Base-by-base conservation (phyloP, 2,113 vertebrate species). In the Cairina moschata region DNA sequence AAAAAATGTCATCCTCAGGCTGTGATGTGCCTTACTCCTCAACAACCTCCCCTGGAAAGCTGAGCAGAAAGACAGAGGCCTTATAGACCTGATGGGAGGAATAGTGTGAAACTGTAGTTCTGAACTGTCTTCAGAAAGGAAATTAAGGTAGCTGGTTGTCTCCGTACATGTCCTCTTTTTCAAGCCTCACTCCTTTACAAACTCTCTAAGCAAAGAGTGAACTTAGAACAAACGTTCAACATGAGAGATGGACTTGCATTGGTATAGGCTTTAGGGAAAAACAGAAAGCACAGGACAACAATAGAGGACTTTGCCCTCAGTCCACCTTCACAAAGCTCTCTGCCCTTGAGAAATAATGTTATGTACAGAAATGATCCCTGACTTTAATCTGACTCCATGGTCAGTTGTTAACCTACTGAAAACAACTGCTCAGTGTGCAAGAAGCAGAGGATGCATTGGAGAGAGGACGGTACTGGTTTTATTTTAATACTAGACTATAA, bases 1-100 rank as follows among this genome's bases (percentile, higher is more conserved):
- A 83, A 69, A 44, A 83, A 83, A 40, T 40, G 21, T 17, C 1
- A 0, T 54, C 4, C 65, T 36, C 23, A 66, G 40, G 18, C 13
- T 46, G 17, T 32, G 29, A 52, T 46, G 18, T 0, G 0, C 38
- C 17, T 42, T 0, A 0, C 8, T 79, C 31, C 34, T 67, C 58
- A 63, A 17, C 5, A n/a, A 44, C 9, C 8, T 55, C 26, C 28
- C 32, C 20, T 69, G 34, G 71, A 74, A 60, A 22, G 4, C 36
- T 75, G n/a, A 68, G 32, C 21, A 89, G 46, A 65, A 84, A 22
- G 21, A 3, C 15, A 8, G 18, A 44, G 13, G 32, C 13, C 4
- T 71, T 88, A 56, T 20, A 55, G 26, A 62, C 10, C 7, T 54
- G 50, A 3, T 29, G 77, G 36, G 55, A 77, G 6, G 10, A 15